Percentiles rank a stretch among this genome's conserved stretches.
phyloP scores from a whole-genome alignment of 2,797 vertebrate genomes.

The Mastacembelus armatus region DNA sequence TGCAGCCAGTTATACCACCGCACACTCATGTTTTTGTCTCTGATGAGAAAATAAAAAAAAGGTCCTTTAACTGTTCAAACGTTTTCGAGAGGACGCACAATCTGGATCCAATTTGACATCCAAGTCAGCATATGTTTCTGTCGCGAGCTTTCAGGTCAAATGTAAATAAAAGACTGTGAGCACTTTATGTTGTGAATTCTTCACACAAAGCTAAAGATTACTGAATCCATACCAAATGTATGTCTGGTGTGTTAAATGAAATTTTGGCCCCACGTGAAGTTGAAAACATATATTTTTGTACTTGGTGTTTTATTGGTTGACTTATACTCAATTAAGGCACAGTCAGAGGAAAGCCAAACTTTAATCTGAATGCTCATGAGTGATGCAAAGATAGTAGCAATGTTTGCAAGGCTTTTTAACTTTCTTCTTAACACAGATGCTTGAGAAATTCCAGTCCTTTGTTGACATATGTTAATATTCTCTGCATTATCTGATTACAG shows the following conservation, averaged over 20 bases:
- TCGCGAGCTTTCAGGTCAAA: slow-evolving; percentile 69
- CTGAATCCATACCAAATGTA: slow-evolving; percentile 54
- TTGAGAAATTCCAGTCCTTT: background rate
- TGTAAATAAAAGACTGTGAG: slow-evolving; percentile 68
- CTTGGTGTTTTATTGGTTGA: background rate
- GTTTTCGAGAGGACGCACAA: slow-evolving; percentile 63
- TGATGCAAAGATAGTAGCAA: background rate
- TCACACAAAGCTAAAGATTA: slow-evolving; percentile 43
- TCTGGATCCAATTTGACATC: slow-evolving; percentile 80
- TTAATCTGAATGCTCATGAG: background rate
- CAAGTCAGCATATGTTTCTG: slow-evolving; percentile 73
- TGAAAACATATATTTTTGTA: slow-evolving; percentile 4
- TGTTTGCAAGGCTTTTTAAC: background rate
- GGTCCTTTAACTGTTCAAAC: slow-evolving; percentile 73
- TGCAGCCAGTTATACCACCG: slow-evolving; percentile 69
- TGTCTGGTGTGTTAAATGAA: slow-evolving; percentile 18
- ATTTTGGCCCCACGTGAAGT: slow-evolving; percentile 3
- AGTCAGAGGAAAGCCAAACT: background rate
- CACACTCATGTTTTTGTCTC: slow-evolving; percentile 69
- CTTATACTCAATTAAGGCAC: background rate
- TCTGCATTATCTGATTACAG: slow-evolving; percentile 18
- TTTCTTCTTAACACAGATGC: background rate
- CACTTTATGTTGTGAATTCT: slow-evolving; percentile 62
- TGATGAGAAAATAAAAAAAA: slow-evolving; percentile 50
- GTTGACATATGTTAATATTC: no score